Evolutionary conservation across 2,113 vertebrate genomes (phyloP), one percentile per base, ranked within the genome.

Genomic region (Pelecanus crispus): DNA sequence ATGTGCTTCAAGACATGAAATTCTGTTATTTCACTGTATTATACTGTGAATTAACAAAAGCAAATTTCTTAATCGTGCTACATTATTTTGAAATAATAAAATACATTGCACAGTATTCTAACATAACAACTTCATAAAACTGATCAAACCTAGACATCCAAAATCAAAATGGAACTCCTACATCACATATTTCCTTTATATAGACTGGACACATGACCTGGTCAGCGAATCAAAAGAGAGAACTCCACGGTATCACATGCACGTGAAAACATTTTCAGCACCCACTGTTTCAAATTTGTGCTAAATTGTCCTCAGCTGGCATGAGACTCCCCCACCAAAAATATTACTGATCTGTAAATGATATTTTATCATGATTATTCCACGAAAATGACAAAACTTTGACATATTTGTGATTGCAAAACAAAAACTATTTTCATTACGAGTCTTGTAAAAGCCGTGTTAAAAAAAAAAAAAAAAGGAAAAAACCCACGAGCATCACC

Each of bases 151-250:
- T 4, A 31, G 62, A 2, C 50, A 6, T 4, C 17, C 7, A 6
- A 38, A 68, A 71, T 52, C 11, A 10, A 49, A n/a, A 9, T 7
- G 62, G 58, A 84, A 68, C 40, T 10, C 50, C 80, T 26, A 5
- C 53, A 25, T 19, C 31, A 56, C 61, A 24, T 26, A 34, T 6
- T 58, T 40, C 80, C 75, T 80, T 74, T 45, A 38, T 18, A 78
- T 4, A 55, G 62, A 26, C 82, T 21, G 84, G 95, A 93, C 95
- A 96, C 96, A 94, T 91, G 97, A 97, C 96, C 92, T 10, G 89
- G 94, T 75, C 96, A 97, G 86, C 96, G 31, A 97, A 97, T 97
- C 78, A 85, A 72, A 95, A 56, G 73, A 13, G 61, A 53, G 85
- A 63, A 58, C 8, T 63, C 52, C 38, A 29, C 26, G 15, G 65